These are phyloP conservation scores for Gymnobelideus leadbeateri DNA, from an alignment of 2,113 vertebrate species.

Conservation along the genomic window DNA sequence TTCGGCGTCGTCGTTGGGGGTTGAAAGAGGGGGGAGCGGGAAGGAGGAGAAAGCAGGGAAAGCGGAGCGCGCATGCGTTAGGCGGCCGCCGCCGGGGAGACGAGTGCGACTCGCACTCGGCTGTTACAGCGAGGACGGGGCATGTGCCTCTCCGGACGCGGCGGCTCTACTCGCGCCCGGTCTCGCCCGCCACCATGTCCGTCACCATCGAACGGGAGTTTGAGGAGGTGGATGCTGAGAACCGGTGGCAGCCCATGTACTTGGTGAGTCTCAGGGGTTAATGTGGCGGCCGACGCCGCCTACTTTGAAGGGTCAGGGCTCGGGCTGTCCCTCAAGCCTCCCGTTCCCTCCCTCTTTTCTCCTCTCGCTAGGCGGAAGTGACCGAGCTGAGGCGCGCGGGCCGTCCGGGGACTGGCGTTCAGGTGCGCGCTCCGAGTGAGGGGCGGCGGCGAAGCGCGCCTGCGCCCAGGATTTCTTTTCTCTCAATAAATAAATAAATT, in stretches of 20 bases:
- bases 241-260: conserved; percentile 93
- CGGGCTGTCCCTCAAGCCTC: neutral
- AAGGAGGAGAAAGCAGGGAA: neutral
- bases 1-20: conserved; percentile 24
- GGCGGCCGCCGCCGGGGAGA: neutral
- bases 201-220: conserved; percentile 89
- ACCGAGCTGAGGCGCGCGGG: conserved; percentile 14
- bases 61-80: conserved; percentile 76
- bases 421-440: conserved; percentile 65
- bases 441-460: conserved; percentile 44
- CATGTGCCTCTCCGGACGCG: conserved; percentile 57
- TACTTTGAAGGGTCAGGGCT: neutral
- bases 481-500: neutral
- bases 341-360: conserved; percentile 48
- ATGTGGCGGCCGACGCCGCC: neutral
- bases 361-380: conserved; percentile 69
- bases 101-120: neutral
- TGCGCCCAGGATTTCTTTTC: conserved; percentile 44
- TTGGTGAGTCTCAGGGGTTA: conserved; percentile 87
- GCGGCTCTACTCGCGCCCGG: conserved; percentile 39
- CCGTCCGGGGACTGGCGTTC: conserved; percentile 26
- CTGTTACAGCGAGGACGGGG: conserved; percentile 42
- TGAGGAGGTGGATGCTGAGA: conserved; percentile 89
- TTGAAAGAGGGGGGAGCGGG: conserved; percentile 40
- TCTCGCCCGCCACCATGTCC: conserved; percentile 74